Conservation (phyloP, 2,797 vertebrate species). For the Rhynchonycteris naso region DNA sequence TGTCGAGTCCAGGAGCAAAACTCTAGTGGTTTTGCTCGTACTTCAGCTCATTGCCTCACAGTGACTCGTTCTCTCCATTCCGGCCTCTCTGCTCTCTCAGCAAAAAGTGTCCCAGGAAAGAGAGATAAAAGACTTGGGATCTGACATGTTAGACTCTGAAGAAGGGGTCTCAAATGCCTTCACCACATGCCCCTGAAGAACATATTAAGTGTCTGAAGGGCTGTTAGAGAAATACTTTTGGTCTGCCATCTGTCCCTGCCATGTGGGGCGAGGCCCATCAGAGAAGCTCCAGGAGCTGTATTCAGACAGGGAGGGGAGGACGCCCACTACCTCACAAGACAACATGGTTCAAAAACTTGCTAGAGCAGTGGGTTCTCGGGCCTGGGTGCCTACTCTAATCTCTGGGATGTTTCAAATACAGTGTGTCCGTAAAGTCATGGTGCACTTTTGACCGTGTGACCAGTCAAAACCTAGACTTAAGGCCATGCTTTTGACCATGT, state of each 20-base stretch:
- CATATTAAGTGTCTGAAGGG: background rate
- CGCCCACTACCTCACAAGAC: background rate
- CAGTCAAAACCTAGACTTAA: too few species aligned
- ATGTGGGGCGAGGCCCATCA: background rate
- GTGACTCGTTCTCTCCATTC: background rate
- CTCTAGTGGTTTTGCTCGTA: background rate
- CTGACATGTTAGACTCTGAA: background rate
- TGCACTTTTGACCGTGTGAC: too few species aligned
- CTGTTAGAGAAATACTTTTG: background rate
- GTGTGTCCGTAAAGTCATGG: too few species aligned
- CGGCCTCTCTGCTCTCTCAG: background rate
- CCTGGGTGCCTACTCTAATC: too few species aligned
- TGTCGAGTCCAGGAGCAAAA: background rate
- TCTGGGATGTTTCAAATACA: background rate
- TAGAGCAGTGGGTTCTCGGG: background rate
- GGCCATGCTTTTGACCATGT: too few species aligned
- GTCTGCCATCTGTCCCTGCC: background rate
- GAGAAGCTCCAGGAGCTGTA: background rate
- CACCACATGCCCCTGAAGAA: background rate
- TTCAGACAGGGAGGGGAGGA: background rate
- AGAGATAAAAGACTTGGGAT: background rate
- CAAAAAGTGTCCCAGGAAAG: background rate
- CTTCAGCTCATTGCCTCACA: background rate
- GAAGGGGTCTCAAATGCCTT: background rate
- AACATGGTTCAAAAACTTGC: background rate